Percentiles rank a stretch among this genome's conserved stretches.
phyloP scores from a whole-genome alignment of 2,113 vertebrate genomes.

The Bothrops jararaca region DNA sequence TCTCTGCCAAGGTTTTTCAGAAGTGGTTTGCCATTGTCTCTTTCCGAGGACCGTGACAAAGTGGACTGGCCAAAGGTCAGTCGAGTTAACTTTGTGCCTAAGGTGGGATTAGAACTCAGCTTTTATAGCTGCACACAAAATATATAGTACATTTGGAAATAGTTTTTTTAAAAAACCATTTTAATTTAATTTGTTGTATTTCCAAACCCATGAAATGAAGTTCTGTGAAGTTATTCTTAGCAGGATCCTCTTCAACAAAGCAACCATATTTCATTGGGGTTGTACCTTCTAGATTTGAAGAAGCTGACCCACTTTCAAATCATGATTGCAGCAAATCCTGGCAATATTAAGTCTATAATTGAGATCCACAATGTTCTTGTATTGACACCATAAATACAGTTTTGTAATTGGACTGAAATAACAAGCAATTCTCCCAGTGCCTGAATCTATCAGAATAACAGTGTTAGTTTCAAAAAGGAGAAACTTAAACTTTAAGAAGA shows the following conservation, averaged over 20 bases:
- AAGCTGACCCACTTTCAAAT: slow-evolving; percentile 10
- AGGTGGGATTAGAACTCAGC: neutral
- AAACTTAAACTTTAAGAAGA: neutral
- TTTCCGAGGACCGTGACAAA: neutral
- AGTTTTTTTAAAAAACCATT: neutral
- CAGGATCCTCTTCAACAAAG: neutral
- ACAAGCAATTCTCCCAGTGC: neutral
- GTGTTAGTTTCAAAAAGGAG: neutral
- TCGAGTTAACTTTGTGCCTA: neutral
- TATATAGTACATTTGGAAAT: neutral
- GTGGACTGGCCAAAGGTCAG: neutral
- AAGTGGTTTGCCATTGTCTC: neutral
- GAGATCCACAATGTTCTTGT: slow-evolving; percentile 2
- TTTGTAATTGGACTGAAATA: neutral
- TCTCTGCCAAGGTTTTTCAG: neutral
- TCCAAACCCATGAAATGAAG: slow-evolving; percentile 9
- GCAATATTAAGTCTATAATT: neutral
- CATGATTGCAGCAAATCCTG: slow-evolving; percentile 4
- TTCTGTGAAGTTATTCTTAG: neutral
- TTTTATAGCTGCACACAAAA: neutral
- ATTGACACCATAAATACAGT: neutral
- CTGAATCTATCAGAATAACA: neutral
- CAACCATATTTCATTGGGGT: slow-evolving; percentile 23
- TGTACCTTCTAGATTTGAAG: slow-evolving; percentile 19
- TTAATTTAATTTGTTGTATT: neutral